phyloP scores from a whole-genome alignment of 2,797 vertebrate species.

The Choloepus didactylus region DNA sequence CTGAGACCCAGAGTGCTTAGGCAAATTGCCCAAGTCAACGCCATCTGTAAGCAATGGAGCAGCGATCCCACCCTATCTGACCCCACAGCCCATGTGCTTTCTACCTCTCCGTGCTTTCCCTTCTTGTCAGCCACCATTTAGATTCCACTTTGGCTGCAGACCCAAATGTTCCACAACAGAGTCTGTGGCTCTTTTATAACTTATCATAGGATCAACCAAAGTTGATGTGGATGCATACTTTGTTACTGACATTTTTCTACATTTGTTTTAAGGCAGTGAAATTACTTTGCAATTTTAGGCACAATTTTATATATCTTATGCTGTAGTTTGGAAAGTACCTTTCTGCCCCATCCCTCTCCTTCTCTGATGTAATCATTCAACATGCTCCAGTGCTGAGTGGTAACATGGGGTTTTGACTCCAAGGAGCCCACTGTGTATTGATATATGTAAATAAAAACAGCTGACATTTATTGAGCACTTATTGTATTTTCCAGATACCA shows the following conservation, averaged over 20 bases:
- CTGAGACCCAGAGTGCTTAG: neutral
- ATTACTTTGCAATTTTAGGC: neutral
- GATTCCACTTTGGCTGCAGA: neutral
- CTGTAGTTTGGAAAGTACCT: neutral
- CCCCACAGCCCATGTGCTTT: neutral
- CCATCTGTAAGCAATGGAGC: rapidly evolving
- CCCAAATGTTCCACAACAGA: neutral
- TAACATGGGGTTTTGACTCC: neutral
- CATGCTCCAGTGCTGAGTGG: too few species aligned
- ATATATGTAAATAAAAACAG: neutral
- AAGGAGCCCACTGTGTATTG: neutral
- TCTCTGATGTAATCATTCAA: neutral
- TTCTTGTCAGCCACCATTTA: rapidly evolving
- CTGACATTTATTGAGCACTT: neutral
- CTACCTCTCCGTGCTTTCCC: neutral
- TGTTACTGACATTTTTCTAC: neutral
- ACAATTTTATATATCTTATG: neutral
- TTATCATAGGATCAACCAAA: neutral
- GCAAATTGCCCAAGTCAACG: rapidly evolving
- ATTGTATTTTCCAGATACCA: neutral
- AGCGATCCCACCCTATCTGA: neutral
- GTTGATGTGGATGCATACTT: neutral
- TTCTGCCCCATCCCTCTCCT: neutral
- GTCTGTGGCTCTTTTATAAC: neutral
- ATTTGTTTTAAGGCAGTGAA: neutral